Base-by-base conservation (phyloP, 1,140 invertebrate species). In the Subanguina moxae region DNA sequence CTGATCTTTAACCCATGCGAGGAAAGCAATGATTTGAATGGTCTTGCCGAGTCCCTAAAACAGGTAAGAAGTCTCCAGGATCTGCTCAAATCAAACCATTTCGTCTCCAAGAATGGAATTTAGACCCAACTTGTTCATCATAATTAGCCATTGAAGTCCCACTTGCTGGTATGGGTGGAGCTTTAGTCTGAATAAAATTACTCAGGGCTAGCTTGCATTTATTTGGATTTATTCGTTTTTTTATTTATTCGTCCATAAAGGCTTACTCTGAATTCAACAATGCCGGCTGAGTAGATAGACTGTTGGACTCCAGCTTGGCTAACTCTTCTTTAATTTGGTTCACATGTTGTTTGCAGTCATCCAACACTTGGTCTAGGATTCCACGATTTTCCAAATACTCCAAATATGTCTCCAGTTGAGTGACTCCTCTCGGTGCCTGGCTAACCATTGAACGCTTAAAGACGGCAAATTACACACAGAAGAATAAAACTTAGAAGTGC, bases 71-170 rank as follows among this genome's bases (percentile, higher is more conserved):
- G 19, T n/a, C 23, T 8, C 63, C 21, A 62, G 32, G 0, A 76
- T 66, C n/a, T 0, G 3, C 27, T n/a, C 21, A 61, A 48, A 57
- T 59, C 72, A 68, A 62, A 84, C 90, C 90, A 91, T 91, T 86
- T 91, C 90, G 84, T 91, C 90, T 0, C 92, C 93, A 62, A 97
- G 84, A 75, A 96, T 95, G n/a, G 91, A 91, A 83, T 94, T 95
- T 1, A 96, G 87, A 32, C 90, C 88, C 74, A 93, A 90, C 28
- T 89, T 87, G 79, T 94, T 90, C 85, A 97, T 88, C 1, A 95
- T 88, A 0, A 89, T 88, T 0, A 97, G 84, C 93, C 93, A 97
- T 83, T 95, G 95, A 0, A 97, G 84, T 8, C 93, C 94, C 25
- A 95, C 88, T 84, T 96, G 86, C 85, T 96, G 93, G 84, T 95